Conservation (phyloP, 2,888 invertebrate genomes). For the Drosophila longiperda region DNA sequence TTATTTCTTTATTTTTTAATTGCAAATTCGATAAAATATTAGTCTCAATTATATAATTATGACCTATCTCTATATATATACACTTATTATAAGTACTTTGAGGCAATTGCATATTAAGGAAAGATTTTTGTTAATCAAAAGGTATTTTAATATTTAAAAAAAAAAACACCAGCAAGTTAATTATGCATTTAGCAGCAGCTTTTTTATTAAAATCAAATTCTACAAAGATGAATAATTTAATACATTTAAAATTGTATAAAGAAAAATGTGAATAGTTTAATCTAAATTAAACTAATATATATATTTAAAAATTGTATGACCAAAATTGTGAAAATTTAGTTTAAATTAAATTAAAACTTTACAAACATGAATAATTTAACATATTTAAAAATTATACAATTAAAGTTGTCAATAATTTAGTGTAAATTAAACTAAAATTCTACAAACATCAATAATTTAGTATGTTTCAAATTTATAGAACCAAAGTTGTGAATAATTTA, state of each 20-base stretch:
- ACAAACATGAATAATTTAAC: too few relatives aligned
- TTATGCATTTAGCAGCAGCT: neutral
- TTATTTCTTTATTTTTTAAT: neutral
- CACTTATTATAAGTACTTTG: neutral
- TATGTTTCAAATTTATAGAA: too few relatives aligned
- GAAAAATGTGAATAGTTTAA: neutral
- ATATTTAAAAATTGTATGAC: too few relatives aligned
- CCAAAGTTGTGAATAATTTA: neutral
- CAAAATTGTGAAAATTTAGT: neutral
- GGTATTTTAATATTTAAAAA: neutral
- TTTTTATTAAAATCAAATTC: neutral
- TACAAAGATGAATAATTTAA: too few relatives aligned
- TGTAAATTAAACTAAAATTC: neutral
- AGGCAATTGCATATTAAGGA: neutral
- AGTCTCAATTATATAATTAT: neutral
- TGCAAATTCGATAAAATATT: neutral
- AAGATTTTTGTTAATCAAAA: neutral
- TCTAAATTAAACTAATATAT: too few relatives aligned
- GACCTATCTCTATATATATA: neutral
- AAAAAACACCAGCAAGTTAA: neutral
- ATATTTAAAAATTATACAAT: too few relatives aligned
- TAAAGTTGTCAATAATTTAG: neutral
- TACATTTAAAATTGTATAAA: too few relatives aligned
- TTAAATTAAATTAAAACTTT: neutral
- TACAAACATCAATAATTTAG: too few relatives aligned